Percentiles rank a stretch among this genome's conserved stretches.
Evolutionary conservation across 2,888 invertebrate species (phyloP).

Genomic region (Epistrophe grossulariae): DNA sequence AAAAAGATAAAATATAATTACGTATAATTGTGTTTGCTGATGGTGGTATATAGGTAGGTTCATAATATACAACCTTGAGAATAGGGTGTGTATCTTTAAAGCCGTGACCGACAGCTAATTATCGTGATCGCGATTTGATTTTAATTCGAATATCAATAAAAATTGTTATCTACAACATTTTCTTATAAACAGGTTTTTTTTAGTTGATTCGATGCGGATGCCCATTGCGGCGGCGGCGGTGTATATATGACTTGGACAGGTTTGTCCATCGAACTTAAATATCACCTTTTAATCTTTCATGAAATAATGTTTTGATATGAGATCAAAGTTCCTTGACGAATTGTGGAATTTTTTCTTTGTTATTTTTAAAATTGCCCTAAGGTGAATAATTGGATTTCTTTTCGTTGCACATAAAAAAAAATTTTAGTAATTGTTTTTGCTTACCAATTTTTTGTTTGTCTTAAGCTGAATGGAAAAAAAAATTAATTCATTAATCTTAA

Average conservation of each 20-base stretch:
- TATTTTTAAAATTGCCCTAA: not conserved
- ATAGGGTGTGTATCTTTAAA: conserved; percentile 57
- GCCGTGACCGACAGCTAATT: conserved; percentile 36
- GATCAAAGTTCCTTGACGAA: conserved; percentile 34
- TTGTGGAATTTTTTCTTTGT: not conserved
- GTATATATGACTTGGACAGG: not conserved
- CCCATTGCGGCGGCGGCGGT: not conserved
- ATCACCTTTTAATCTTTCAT: conserved; percentile 21
- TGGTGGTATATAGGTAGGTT: not conserved
- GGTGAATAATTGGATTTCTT: conserved; percentile 2
- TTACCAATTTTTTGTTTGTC: not conserved
- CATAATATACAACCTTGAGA: conserved; percentile 52
- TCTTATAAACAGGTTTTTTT: conserved; percentile 3
- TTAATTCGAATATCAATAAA: conserved; percentile 14
- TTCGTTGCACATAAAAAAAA: not conserved
- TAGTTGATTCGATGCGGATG: conserved; percentile 13
- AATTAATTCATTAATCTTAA: conserved; percentile 57
- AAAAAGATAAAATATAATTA: conserved; percentile 37
- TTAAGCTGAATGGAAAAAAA: not conserved
- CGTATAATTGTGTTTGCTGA: not conserved
- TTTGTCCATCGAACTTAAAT: conserved; percentile 7
- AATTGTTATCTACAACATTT: conserved; percentile 29
- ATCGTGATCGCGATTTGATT: conserved; percentile 28
- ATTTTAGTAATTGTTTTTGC: not conserved
- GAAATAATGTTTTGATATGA: conserved; percentile 23